These are phyloP conservation scores for Felis catus DNA, from an alignment of 2,113 vertebrate species.

Conservation along the genomic window DNA sequence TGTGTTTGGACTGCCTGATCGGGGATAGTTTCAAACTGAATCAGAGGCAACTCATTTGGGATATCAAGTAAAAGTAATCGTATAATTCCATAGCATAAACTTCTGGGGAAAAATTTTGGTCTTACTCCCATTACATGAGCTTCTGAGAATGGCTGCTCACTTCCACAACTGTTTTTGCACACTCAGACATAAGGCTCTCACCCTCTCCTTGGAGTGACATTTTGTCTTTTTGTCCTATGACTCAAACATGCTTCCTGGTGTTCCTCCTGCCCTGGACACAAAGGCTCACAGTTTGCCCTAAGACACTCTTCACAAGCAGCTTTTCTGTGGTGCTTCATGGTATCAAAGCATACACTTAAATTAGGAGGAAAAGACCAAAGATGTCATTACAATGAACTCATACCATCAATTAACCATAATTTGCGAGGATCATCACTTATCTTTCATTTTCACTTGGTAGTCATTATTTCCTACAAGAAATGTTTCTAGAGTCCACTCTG, in stretches of 20 bases:
- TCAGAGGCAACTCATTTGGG: neutral
- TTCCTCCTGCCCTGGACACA: neutral
- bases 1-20: neutral
- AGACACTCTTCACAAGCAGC: neutral
- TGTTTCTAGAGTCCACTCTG: neutral
- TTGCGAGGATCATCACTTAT: neutral
- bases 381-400: neutral
- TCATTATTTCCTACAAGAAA: constrained; percentile 1
- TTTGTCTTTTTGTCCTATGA: constrained; percentile 42
- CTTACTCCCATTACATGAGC: neutral
- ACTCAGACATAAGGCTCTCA: constrained; percentile 16
- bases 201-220: constrained; percentile 10
- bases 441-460: neutral
- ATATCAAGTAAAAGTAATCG: neutral
- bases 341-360: constrained; percentile 22
- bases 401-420: neutral
- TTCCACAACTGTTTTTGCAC: neutral
- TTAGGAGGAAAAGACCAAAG: neutral
- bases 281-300: neutral
- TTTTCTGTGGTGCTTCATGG: neutral
- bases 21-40: neutral
- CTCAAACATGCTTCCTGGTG: constrained; percentile 26
- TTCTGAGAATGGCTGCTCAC: neutral
- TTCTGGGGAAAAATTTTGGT: neutral
- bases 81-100: neutral